phyloP scores from a whole-genome alignment of 2,888 invertebrate genomes.

The Lithophane ornitopus region DNA sequence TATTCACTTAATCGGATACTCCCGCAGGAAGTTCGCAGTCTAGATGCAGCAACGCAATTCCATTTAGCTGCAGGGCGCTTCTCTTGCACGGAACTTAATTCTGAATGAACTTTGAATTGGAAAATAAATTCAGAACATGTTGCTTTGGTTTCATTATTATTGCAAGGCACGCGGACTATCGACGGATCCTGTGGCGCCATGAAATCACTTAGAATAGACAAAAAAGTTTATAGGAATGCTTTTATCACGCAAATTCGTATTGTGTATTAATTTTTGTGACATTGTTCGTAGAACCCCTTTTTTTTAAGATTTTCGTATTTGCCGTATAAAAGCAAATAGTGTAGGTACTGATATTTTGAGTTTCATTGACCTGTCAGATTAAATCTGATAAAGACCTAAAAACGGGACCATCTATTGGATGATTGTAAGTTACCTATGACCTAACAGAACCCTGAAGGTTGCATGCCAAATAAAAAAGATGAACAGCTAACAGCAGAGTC shows the following conservation, averaged over 20 bases:
- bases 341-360: no score
- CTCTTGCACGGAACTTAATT: conserved; percentile 80
- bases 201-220: conserved; percentile 57
- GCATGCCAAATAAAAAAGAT: not conserved
- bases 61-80: conserved; percentile 80
- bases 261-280: not conserved
- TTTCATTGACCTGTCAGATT: not conserved
- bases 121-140: conserved; percentile 81
- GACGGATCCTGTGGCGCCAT: conserved; percentile 60
- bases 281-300: not conserved
- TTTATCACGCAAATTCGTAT: conserved; percentile 15
- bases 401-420: not conserved
- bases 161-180: conserved; percentile 67
- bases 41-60: conserved; percentile 81
- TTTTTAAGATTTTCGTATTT: not conserved
- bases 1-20: conserved; percentile 69
- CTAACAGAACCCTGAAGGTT: not conserved
- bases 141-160: conserved; percentile 79
- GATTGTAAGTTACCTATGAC: not conserved
- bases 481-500: not conserved
- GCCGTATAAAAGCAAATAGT: no score
- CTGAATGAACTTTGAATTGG: conserved; percentile 84
- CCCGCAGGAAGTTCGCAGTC: conserved; percentile 70
- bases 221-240: conserved; percentile 11
- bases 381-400: not conserved